These are phyloP conservation scores for Pseudomyrmex flavicornis DNA, from an alignment of 1,140 invertebrate species.

Conservation along the genomic window DNA sequence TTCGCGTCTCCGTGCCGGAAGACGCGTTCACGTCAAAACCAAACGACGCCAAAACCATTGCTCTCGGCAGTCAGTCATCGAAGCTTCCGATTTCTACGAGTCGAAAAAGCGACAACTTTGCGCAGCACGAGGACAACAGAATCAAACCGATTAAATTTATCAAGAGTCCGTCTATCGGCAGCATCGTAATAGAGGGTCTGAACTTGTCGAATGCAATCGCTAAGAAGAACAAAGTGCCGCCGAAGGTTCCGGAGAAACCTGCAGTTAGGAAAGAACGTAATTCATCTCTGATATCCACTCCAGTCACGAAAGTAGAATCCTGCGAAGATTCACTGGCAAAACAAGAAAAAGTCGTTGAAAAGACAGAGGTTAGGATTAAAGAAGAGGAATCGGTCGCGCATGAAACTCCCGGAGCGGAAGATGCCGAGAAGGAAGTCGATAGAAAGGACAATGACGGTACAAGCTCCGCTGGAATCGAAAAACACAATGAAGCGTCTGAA, in stretches of 20 bases:
- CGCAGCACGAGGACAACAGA: slow-evolving; percentile 27
- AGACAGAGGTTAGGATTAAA: slow-evolving; percentile 6
- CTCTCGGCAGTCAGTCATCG: neutral
- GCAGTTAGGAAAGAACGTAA: neutral
- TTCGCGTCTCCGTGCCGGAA: neutral
- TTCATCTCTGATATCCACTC: slow-evolving; percentile 17
- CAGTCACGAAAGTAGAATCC: neutral
- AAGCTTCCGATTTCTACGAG: slow-evolving; percentile 8
- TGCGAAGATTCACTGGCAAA: slow-evolving; percentile 18
- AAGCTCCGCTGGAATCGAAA: slow-evolving; percentile 13
- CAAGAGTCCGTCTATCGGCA: slow-evolving; percentile 65
- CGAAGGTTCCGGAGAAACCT: slow-evolving; percentile 65
- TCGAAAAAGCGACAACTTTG: slow-evolving; percentile 26
- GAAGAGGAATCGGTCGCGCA: neutral
- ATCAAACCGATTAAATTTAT: slow-evolving; percentile 68
- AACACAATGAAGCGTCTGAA: slow-evolving; percentile 7
- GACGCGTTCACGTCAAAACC: neutral
- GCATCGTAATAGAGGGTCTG: slow-evolving; percentile 15
- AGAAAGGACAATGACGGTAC: neutral
- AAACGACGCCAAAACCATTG: neutral
- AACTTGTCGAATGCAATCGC: neutral
- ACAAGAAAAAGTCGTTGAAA: slow-evolving; percentile 5
- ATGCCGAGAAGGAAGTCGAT: neutral
- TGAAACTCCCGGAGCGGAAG: slow-evolving; percentile 1
- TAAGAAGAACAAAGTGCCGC: slow-evolving; percentile 51